A percentile compares a stretch with the other conserved stretches of the same genome.
Evolutionary conservation across 2,113 vertebrate genomes (phyloP).

Genomic region (Trogon surrucura): DNA sequence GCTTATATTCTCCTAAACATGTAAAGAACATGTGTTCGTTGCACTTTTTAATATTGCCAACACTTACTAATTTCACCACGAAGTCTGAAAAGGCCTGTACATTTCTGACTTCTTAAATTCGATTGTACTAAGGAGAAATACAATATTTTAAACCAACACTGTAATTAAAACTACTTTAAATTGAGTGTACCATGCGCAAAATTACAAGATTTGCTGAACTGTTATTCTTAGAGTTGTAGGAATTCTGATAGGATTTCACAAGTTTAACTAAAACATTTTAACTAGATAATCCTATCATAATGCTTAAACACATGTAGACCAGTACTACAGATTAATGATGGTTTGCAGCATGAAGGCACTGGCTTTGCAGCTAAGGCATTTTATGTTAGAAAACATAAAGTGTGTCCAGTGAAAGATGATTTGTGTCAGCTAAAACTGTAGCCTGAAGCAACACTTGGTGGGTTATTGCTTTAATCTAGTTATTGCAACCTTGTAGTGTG

Average conservation of each 20-base stretch:
- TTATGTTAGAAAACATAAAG: slow-evolving; percentile 55
- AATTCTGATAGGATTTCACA: background rate
- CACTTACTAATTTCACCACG: background rate
- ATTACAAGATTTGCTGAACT: background rate
- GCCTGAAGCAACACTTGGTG: slow-evolving; percentile 68
- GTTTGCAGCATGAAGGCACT: slow-evolving; percentile 39
- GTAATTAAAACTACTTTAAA: background rate
- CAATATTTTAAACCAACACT: background rate
- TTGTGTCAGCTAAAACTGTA: slow-evolving; percentile 72
- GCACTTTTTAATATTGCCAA: background rate
- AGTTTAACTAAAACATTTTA: slow-evolving; percentile 24
- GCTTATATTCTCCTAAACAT: background rate
- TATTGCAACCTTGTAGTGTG: slow-evolving; percentile 72
- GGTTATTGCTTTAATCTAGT: slow-evolving; percentile 79
- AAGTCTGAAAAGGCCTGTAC: background rate
- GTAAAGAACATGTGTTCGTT: background rate
- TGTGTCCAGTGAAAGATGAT: slow-evolving; percentile 73
- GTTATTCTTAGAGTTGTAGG: background rate
- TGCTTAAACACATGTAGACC: background rate
- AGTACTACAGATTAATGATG: slow-evolving; percentile 14
- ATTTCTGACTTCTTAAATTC: background rate
- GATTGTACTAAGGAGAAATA: background rate
- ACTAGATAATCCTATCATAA: background rate
- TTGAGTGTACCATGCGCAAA: background rate
- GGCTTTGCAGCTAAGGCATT: slow-evolving; percentile 52